Evolutionary conservation across 2,797 vertebrate species (phyloP).

Genomic region (Tamandua tetradactyla): DNA sequence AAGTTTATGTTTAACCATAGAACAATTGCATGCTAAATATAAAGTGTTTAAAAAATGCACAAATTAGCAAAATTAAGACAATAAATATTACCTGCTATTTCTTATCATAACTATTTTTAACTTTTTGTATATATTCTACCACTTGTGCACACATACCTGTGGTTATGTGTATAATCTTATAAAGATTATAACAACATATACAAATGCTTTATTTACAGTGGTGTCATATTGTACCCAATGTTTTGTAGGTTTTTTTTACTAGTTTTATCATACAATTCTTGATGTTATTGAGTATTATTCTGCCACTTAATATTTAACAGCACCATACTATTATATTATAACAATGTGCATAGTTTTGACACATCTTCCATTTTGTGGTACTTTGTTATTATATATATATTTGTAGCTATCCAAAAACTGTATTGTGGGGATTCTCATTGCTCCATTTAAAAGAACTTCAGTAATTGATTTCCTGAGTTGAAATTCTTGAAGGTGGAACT

Average conservation of each 20-base stretch:
- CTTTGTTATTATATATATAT: not conserved
- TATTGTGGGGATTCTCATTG: not conserved
- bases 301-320: not conserved
- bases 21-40: not conserved
- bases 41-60: not conserved
- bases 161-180: not conserved
- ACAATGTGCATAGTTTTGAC: not conserved
- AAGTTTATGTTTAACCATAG: constrained; percentile 11
- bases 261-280: not conserved
- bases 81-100: not conserved
- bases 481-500: not conserved
- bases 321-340: not conserved
- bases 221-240: not conserved
- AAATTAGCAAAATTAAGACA: not conserved
- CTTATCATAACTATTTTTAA: not conserved
- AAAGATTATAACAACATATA: not conserved
- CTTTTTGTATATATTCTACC: not conserved
- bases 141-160: not conserved
- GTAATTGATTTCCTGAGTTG: not conserved
- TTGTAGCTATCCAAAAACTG: not conserved
- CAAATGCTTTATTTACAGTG: not conserved
- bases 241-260: not conserved
- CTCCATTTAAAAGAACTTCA: not conserved
- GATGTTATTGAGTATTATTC: not conserved
- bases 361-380: not conserved